Base-by-base conservation (phyloP, 2,888 invertebrate species). In the Cephus pygmeus region DNA sequence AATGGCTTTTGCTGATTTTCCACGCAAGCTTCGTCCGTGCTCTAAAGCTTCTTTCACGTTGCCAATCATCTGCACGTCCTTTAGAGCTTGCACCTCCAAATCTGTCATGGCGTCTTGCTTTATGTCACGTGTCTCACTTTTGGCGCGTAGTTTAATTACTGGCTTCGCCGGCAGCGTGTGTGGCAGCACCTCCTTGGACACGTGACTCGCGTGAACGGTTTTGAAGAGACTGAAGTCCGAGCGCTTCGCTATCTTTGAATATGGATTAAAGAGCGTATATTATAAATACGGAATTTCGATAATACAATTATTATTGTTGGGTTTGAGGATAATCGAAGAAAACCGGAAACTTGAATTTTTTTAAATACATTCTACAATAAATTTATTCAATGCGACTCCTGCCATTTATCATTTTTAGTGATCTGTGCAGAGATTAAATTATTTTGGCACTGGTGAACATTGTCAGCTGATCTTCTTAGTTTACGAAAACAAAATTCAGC, bases 1-100 rank as follows among this genome's bases (percentile, higher is more conserved):
- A 80, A 97, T 97, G 73, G 94, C 94, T 87, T 93, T 94, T 11
- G 96, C 96, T 3, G 96, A 96, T 92, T 95, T 96, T 75, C 96
- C 96, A 86, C 95, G 93, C 74, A 96, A 90, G 85, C 92, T 93
- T 82, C 93, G 93, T 1, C 88, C 88, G 34, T 87, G 87, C 12
- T 90, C 87, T 12, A 88, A 79, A 0, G 87, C 87, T 31, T 89
- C 88, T 69, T 86, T 85, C 0, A 89, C 83, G 35, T 88, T 86
- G 73, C 82, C 82, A 79, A 87, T 83, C 79, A 78, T 77, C 76
- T 90, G 90, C 30, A 89, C 81, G 73, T 91, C 91, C 40, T 82
- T 85, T 31, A 91, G 77, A 0, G 87, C 83, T 76, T 85, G 86
- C 6, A 88, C 75, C 31, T 87, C 85, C 15, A 88, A 79, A 74